A percentile compares a stretch with the other conserved stretches of the same genome.
These are phyloP conservation scores for Planiliza haematocheilus DNA, from an alignment of 2,113 vertebrate species.

Conservation along the genomic window DNA sequence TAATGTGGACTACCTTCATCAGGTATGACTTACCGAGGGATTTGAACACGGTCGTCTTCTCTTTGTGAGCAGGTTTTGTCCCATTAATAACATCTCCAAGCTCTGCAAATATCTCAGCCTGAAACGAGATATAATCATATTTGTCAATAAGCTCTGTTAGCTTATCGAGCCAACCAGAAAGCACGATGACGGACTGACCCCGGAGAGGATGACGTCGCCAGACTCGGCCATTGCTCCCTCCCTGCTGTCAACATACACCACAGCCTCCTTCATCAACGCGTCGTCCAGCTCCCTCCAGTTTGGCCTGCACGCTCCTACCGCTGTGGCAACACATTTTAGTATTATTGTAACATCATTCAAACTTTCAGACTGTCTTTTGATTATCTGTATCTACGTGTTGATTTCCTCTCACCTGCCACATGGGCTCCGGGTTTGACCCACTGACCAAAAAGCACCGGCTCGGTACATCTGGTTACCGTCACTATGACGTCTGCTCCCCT, in stretches of 20 bases:
- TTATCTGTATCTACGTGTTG: no score
- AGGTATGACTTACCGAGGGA: slow-evolving; percentile 88
- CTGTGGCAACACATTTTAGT: slow-evolving; percentile 70
- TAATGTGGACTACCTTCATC: background rate
- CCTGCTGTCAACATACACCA: slow-evolving; percentile 92
- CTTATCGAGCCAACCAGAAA: background rate
- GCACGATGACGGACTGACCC: slow-evolving; percentile 77
- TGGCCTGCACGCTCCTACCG: slow-evolving; percentile 92
- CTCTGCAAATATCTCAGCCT: slow-evolving; percentile 93
- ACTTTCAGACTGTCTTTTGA: no score
- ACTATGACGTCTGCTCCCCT: slow-evolving; percentile 91
- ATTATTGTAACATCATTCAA: no score
- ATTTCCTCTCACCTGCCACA: slow-evolving; percentile 87
- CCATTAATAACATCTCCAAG: slow-evolving; percentile 93
- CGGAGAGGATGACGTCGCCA: slow-evolving; percentile 92
- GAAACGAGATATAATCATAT: slow-evolving; percentile 25
- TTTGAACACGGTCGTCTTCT: slow-evolving; percentile 96
- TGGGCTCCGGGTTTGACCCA: slow-evolving; percentile 98
- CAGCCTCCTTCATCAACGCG: slow-evolving; percentile 86
- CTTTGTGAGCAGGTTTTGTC: slow-evolving; percentile 85
- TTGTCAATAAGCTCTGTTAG: no score
- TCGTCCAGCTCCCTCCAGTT: slow-evolving; percentile 95
- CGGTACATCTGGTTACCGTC: slow-evolving; percentile 89
- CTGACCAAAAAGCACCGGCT: slow-evolving; percentile 88
- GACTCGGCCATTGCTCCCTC: slow-evolving; percentile 90